Evolutionary conservation across 1,140 invertebrate species (phyloP).

Genomic region (Hyphantria cunea): DNA sequence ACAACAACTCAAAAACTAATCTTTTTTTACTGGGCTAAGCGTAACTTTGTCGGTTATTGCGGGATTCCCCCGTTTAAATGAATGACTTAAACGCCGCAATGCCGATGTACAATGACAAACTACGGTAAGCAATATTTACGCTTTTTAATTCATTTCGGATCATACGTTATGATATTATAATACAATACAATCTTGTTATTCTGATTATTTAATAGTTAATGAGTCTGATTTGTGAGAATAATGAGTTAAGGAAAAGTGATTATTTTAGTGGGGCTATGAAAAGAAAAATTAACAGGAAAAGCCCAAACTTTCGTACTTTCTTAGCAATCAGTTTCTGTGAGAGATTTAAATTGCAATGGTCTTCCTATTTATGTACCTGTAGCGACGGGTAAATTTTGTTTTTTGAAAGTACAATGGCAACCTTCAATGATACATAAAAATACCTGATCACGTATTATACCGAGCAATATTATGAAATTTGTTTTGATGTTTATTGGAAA

Average conservation of each 20-base stretch:
- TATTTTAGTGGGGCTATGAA: slow-evolving; percentile 34
- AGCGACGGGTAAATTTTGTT: too few species aligned
- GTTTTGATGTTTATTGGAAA: too few species aligned
- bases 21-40: neutral
- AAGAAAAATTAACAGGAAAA: slow-evolving; percentile 36
- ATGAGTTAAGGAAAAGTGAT: slow-evolving; percentile 39
- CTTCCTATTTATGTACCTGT: too few species aligned
- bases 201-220: neutral
- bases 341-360: too few species aligned
- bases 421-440: too few species aligned
- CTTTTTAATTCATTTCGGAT: too few species aligned
- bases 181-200: neutral
- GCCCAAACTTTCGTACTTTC: slow-evolving; percentile 5
- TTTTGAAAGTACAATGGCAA: too few species aligned
- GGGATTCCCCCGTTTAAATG: too few species aligned
- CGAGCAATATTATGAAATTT: too few species aligned
- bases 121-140: neutral
- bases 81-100: neutral
- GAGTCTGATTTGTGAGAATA: slow-evolving; percentile 11
- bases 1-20: neutral
- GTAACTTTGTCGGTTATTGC: too few species aligned
- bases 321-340: neutral
- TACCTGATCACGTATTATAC: too few species aligned
- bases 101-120: neutral
- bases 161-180: neutral